Percentiles rank a stretch among this genome's conserved stretches.
phyloP scores from a whole-genome alignment of 1,140 invertebrate genomes.

The Zelostemma sp. region DNA sequence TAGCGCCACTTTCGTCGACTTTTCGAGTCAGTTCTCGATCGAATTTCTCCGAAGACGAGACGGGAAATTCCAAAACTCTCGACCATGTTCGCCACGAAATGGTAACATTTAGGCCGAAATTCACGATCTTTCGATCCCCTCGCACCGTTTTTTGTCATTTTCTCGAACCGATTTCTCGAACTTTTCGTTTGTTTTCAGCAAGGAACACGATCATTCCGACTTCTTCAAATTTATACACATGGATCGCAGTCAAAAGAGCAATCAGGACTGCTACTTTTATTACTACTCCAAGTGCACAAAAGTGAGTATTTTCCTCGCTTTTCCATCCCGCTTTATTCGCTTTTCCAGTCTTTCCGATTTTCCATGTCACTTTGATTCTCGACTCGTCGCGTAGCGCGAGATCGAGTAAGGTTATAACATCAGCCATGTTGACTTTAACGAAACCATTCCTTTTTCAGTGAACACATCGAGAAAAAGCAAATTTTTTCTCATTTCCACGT shows the following conservation, averaged over 20 bases:
- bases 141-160: conserved; percentile 26
- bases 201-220: conserved; percentile 67
- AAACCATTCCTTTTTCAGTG: conserved; percentile 4
- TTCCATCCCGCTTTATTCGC: too few species aligned
- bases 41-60: conserved; percentile 6
- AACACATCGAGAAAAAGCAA: too few species aligned
- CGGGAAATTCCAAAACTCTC: not conserved
- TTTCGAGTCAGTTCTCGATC: conserved; percentile 14
- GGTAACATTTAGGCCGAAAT: conserved; percentile 62
- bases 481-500: too few species aligned
- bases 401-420: conserved; percentile 58
- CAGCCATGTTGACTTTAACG: conserved; percentile 60
- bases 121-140: too few species aligned
- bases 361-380: not conserved
- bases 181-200: conserved; percentile 55
- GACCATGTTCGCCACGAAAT: conserved; percentile 66
- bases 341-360: conserved; percentile 9
- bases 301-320: conserved; percentile 73
- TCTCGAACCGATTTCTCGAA: conserved; percentile 9
- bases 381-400: conserved; percentile 16
- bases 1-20: conserved; percentile 21
- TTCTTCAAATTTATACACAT: conserved; percentile 66
- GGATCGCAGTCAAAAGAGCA: conserved; percentile 72
- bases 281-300: conserved; percentile 87
- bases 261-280: conserved; percentile 87